A percentile compares a stretch with the other conserved stretches of the same genome.
Conservation (phyloP, 1,140 invertebrate species). For the Drosophila pseudoobscura region DNA sequence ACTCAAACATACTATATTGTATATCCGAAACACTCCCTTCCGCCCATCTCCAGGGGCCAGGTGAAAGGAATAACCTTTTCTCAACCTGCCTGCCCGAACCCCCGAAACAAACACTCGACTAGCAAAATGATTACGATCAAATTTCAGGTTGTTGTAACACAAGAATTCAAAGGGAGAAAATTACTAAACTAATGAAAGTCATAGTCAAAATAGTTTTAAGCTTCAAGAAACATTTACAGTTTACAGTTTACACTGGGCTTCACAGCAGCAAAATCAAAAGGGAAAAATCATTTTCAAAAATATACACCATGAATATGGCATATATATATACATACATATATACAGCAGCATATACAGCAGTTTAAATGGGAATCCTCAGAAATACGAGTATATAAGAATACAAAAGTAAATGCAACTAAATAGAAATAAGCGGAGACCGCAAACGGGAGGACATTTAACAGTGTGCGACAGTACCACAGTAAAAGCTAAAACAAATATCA, state of each 20-base stretch:
- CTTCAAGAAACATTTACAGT: slow-evolving; percentile 63
- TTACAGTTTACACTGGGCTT: slow-evolving; percentile 81
- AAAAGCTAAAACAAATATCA: slow-evolving; percentile 45
- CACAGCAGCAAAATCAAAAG: slow-evolving; percentile 82
- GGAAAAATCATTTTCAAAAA: slow-evolving; percentile 24
- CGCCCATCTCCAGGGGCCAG: not conserved
- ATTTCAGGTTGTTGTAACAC: slow-evolving; percentile 56
- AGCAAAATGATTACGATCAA: slow-evolving; percentile 50
- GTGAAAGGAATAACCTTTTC: slow-evolving; percentile 1
- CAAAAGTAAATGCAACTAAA: slow-evolving; percentile 55
- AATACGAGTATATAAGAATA: slow-evolving; percentile 25
- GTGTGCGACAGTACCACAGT: slow-evolving; percentile 7
- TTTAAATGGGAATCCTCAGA: slow-evolving; percentile 22
- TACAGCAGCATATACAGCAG: slow-evolving; percentile 20
- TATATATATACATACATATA: slow-evolving; percentile 16
- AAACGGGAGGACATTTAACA: slow-evolving; percentile 29
- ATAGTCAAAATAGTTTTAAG: slow-evolving; percentile 38
- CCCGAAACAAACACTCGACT: slow-evolving; percentile 21
- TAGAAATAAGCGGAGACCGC: slow-evolving; percentile 33
- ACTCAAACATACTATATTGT: slow-evolving; percentile 6
- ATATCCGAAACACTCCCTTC: slow-evolving; percentile 2
- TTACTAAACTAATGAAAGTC: slow-evolving; percentile 21
- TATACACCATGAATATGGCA: slow-evolving; percentile 41
- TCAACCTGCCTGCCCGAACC: not conserved
- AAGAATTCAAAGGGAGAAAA: slow-evolving; percentile 39